Conservation (phyloP, 2,113 vertebrate genomes). For the Fregata magnificens region DNA sequence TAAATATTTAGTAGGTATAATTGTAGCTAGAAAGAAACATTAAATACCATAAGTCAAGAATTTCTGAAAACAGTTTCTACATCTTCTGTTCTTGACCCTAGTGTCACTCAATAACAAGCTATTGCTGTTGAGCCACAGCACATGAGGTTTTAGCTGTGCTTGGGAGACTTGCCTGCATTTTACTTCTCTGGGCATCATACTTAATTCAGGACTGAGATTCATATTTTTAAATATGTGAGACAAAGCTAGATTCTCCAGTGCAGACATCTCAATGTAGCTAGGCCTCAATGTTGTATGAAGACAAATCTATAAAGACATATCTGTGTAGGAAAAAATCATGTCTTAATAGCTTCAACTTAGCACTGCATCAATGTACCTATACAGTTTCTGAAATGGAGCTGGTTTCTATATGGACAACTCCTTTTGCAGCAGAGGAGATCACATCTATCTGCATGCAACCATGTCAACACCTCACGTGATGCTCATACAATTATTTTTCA, state of each 20-base stretch:
- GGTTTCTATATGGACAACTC: background rate
- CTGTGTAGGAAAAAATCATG: background rate
- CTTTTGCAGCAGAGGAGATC: background rate
- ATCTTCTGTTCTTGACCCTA: background rate
- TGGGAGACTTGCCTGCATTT: background rate
- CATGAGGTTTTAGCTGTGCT: background rate
- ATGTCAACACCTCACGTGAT: background rate
- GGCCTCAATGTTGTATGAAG: background rate
- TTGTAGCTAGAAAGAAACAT: background rate
- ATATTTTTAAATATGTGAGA: background rate
- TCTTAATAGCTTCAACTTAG: background rate
- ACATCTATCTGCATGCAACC: background rate
- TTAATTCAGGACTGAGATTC: background rate
- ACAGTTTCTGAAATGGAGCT: background rate
- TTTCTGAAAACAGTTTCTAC: background rate
- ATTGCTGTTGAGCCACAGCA: background rate
- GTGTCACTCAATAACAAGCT: background rate
- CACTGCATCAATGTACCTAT: background rate
- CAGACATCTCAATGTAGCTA: background rate
- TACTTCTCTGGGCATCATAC: background rate
- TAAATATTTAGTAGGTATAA: background rate
- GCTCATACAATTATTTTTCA: background rate
- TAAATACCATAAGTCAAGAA: background rate
- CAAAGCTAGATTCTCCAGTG: background rate
- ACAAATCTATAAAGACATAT: background rate